These are phyloP conservation scores for Sinosuthora webbiana DNA, from an alignment of 2,113 vertebrate species.

Conservation along the genomic window DNA sequence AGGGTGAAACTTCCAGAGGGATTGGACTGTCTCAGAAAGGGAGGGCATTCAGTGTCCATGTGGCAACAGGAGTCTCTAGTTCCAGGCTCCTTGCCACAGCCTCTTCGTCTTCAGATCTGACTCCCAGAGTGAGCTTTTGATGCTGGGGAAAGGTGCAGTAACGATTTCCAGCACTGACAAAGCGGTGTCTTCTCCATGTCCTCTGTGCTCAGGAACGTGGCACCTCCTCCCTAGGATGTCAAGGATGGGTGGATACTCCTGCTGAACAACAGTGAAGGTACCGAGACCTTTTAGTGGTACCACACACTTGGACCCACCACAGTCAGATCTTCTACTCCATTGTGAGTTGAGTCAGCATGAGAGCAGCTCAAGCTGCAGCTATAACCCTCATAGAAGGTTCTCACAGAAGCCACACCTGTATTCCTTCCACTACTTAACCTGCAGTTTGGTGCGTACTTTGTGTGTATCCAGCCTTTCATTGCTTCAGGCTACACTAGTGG, in stretches of 20 bases:
- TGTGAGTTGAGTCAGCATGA: rapidly evolving
- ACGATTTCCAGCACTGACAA: background rate
- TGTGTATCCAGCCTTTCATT: background rate
- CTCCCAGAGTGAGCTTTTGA: background rate
- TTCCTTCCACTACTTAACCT: background rate
- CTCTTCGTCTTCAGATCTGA: background rate
- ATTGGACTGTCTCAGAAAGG: background rate
- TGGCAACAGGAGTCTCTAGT: background rate
- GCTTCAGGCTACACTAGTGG: background rate
- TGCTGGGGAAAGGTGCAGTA: background rate
- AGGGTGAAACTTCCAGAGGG: background rate
- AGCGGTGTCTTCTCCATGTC: background rate
- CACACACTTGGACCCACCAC: background rate
- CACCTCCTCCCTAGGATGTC: background rate
- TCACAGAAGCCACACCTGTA: background rate
- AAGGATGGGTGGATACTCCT: too few relatives aligned
- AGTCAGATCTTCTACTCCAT: background rate
- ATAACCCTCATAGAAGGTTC: background rate
- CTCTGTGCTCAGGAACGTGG: background rate
- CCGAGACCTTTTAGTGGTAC: background rate
- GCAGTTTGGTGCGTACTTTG: rapidly evolving
- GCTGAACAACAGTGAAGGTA: background rate
- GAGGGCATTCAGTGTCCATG: too few relatives aligned
- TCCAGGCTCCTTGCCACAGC: rapidly evolving
- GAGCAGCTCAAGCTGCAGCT: background rate